A percentile compares a stretch with the other conserved stretches of the same genome.
Conservation (phyloP, 2,113 vertebrate species). For the Procavia capensis region DNA sequence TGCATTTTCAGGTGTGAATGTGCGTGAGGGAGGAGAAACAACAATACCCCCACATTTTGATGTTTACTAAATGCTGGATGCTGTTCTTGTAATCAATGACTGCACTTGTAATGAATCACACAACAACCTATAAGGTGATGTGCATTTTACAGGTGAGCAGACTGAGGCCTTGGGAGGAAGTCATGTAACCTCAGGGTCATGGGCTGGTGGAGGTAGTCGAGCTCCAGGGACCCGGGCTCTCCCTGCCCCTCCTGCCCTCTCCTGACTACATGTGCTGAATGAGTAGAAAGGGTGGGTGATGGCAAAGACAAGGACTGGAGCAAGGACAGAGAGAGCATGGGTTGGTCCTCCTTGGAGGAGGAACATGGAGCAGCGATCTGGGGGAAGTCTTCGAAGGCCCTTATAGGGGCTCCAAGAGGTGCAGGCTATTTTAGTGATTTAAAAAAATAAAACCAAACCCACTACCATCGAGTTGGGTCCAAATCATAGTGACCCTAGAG, state of each 20-base stretch:
- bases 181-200: not conserved
- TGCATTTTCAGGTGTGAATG: fast-evolving
- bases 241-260: not conserved
- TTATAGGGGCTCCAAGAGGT: not conserved
- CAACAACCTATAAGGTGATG: not conserved
- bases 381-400: not conserved
- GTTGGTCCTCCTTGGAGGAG: not conserved
- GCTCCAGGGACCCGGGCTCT: not conserved
- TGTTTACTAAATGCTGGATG: not conserved
- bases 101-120: too few relatives aligned
- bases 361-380: not conserved
- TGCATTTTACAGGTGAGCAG: too few relatives aligned
- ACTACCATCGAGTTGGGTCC: too few relatives aligned
- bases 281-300: not conserved
- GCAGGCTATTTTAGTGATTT: not conserved
- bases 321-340: not conserved
- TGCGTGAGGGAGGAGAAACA: not conserved
- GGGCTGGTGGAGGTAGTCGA: too few relatives aligned
- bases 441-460: too few relatives aligned
- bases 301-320: not conserved
- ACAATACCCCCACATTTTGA: not conserved
- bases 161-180: not conserved
- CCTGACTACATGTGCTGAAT: not conserved
- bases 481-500: too few relatives aligned
- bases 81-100: too few relatives aligned